These are phyloP conservation scores for Neoarius graeffei DNA, from an alignment of 2,113 vertebrate species.

Conservation along the genomic window DNA sequence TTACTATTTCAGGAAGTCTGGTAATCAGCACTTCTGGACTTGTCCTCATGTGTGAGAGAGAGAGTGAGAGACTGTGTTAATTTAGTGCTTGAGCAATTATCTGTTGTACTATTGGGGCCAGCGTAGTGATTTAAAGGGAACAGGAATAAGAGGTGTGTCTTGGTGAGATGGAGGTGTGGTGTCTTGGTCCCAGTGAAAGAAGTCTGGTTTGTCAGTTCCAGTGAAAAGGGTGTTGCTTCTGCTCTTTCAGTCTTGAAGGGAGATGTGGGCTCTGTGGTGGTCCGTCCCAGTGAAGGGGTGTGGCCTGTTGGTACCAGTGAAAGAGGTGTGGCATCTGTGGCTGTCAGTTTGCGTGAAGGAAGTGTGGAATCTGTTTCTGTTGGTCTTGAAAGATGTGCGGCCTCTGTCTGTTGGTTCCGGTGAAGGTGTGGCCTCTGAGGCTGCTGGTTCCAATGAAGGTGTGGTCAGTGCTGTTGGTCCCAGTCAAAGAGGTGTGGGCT, in stretches of 20 bases:
- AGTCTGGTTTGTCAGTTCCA: too few relatives aligned
- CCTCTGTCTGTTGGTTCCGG: background rate
- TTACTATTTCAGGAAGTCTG: background rate
- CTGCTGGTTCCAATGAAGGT: background rate
- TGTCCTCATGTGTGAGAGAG: background rate
- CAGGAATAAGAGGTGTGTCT: background rate
- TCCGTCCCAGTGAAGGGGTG: background rate
- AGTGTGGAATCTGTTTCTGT: background rate
- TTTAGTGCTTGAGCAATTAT: background rate
- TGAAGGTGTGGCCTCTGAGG: background rate
- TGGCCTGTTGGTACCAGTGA: background rate
- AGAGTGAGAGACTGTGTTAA: background rate
- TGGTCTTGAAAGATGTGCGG: background rate
- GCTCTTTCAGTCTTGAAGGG: background rate
- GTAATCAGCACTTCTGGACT: constrained; percentile 5
- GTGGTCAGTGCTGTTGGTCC: background rate
- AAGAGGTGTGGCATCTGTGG: background rate
- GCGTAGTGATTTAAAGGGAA: background rate
- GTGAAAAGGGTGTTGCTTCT: background rate
- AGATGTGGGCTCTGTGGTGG: background rate
- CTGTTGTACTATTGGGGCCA: background rate
- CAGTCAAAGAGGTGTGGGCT: background rate
- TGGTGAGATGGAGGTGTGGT: background rate
- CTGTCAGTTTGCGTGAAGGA: background rate
- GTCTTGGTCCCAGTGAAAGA: background rate